Evolutionary conservation across 2,888 invertebrate species (phyloP), one percentile per base, ranked within the genome.

Genomic region (Drosophila infuscata): DNA sequence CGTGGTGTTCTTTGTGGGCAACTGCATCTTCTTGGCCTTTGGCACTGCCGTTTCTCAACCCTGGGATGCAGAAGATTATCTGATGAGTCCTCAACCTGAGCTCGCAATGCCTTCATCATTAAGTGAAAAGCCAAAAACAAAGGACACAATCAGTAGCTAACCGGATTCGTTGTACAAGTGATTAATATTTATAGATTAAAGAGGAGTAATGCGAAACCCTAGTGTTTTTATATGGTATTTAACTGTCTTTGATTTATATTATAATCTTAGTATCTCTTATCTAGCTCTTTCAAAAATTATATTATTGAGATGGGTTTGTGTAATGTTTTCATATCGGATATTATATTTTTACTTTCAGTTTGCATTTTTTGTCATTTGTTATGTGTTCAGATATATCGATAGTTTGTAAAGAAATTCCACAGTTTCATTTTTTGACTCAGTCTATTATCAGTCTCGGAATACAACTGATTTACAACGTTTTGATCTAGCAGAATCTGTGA

Each of bases 11-110:
- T 94, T 96, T 73, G 91, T 95, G 43, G 95, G 96, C 9, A 96
- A 96, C 88, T 91, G 95, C n/a, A 94, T 96, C 81, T 97, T 95
- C 91, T 82, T 96, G 5, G 88, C 95, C 3, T 96, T 96, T 88
- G 95, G 95, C 5, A 94, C 95, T 17, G 95, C 95, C 0, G 94
- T 95, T 58, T 92, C 94, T 2, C 97, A 97, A 88, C 92, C 94
- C 1, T 97, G 97, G 97, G 95, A 96, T 86, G 94, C 95, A 94
- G 95, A 80, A 20, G 82, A 94, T 54, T 93, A 32, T 62, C 67
- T 94, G 92, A 88, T 80, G 75, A 81, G 48, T 0, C 70, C 49
- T 4, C 35, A 71, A 3, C 17, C 56, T 5, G 73, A 65, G 25
- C 30, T 67, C 62, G 71, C 54, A 25, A 25, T n/a, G 11, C 33